Percentiles rank a stretch among this genome's conserved stretches.
Evolutionary conservation across 2,797 vertebrate species (phyloP).

Genomic region (Anabacerthia variegaticeps): DNA sequence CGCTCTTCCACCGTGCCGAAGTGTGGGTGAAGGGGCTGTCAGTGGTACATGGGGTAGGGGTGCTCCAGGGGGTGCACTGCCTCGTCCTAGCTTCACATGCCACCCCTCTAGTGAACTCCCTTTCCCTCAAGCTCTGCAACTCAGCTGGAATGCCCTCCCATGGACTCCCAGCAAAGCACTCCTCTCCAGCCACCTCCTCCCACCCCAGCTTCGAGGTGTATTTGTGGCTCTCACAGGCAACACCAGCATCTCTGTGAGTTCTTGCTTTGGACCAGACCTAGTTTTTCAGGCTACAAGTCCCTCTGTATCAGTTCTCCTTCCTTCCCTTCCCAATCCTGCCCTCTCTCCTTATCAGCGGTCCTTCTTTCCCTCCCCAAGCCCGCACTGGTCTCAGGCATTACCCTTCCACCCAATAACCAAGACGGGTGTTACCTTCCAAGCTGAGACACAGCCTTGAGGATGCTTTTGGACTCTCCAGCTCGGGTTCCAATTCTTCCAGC

Average conservation of each 20-base stretch:
- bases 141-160: background rate
- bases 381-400: fast-evolving
- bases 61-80: background rate
- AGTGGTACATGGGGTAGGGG: fast-evolving
- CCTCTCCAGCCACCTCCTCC: background rate
- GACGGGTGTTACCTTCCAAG: background rate
- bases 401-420: background rate
- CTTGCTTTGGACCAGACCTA: background rate
- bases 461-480: background rate
- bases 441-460: background rate
- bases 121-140: background rate
- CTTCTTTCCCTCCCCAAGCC: background rate
- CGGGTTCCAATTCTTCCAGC: fast-evolving
- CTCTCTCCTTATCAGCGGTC: background rate
- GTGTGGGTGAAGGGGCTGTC: background rate
- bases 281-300: background rate
- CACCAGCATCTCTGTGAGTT: background rate
- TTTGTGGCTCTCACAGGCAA: background rate
- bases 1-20: fast-evolving
- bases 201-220: background rate
- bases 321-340: background rate
- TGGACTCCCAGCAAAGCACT: background rate
- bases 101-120: fast-evolving
- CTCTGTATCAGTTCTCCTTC: background rate
- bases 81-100: background rate